Conservation (phyloP, 2,113 vertebrate genomes). For the Saguinus imperator region DNA sequence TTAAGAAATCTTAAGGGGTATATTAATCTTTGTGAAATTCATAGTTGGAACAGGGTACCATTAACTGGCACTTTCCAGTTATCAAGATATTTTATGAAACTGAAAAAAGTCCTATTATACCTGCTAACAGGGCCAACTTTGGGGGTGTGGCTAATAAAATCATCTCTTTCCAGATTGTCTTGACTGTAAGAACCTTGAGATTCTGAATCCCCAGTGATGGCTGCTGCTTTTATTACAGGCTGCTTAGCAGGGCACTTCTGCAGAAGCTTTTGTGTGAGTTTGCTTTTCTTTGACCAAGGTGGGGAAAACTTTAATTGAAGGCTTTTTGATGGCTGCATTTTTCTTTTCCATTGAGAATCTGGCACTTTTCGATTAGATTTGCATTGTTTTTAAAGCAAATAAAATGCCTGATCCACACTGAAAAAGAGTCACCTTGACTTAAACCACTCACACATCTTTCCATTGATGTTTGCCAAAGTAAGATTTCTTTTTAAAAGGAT, state of each 20-base stretch:
- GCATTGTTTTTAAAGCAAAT: constrained; percentile 28
- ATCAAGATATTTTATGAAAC: constrained; percentile 90
- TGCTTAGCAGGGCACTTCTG: background rate
- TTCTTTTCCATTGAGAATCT: background rate
- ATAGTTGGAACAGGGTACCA: constrained; percentile 86
- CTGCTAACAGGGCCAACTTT: constrained; percentile 86
- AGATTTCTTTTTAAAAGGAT: background rate
- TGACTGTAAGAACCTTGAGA: constrained; percentile 42
- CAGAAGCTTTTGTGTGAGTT: background rate
- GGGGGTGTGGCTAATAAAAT: constrained; percentile 83
- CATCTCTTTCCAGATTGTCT: constrained; percentile 72
- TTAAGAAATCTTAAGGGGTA: constrained; percentile 86
- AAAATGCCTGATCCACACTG: background rate
- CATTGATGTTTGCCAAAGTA: background rate
- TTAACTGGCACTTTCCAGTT: constrained; percentile 88
- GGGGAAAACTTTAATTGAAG: background rate
- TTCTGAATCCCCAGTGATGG: background rate
- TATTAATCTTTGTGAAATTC: constrained; percentile 90
- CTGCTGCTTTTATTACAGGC: background rate
- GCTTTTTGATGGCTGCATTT: background rate
- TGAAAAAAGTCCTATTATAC: constrained; percentile 85
- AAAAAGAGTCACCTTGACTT: background rate
- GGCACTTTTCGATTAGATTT: background rate
- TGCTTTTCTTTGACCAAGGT: background rate
- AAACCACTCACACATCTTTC: background rate